phyloP scores from a whole-genome alignment of 2,113 vertebrate species.

The Stigmatopora nigra region DNA sequence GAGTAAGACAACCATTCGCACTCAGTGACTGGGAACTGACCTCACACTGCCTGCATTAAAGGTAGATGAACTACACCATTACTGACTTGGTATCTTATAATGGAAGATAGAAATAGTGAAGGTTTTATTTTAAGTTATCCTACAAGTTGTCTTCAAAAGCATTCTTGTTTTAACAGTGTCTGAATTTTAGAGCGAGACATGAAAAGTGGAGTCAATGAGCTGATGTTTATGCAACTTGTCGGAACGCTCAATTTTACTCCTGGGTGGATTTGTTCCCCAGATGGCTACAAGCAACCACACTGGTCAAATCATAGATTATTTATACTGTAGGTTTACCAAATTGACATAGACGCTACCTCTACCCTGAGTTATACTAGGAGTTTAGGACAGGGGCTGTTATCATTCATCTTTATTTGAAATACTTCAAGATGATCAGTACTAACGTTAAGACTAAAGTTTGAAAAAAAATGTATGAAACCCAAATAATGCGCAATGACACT shows the following conservation, averaged over 20 bases:
- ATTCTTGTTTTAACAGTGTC: not conserved
- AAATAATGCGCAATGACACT: too few species aligned
- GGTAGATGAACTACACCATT: too few species aligned
- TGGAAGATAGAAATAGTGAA: not conserved
- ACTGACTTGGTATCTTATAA: not conserved
- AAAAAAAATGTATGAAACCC: too few species aligned
- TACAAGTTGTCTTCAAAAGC: not conserved
- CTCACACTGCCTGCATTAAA: too few species aligned
- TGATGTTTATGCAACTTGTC: conserved; percentile 32
- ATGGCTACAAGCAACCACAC: conserved; percentile 9
- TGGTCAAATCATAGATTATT: conserved; percentile 3
- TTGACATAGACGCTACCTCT: conserved; percentile 4
- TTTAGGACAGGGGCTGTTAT: too few species aligned
- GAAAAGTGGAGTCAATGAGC: conserved; percentile 11
- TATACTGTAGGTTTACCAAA: conserved; percentile 3
- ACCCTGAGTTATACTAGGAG: not conserved
- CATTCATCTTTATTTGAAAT: too few species aligned
- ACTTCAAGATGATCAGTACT: too few species aligned
- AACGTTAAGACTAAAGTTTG: too few species aligned
- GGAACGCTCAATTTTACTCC: conserved; percentile 29
- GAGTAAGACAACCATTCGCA: too few species aligned
- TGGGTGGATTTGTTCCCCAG: conserved; percentile 25
- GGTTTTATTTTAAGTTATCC: not conserved
- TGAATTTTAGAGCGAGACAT: conserved; percentile 6
- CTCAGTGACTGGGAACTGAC: too few species aligned